Conservation (phyloP, 35 echinoderm and acorn worm genomes). For the Amphiura filiformis region DNA sequence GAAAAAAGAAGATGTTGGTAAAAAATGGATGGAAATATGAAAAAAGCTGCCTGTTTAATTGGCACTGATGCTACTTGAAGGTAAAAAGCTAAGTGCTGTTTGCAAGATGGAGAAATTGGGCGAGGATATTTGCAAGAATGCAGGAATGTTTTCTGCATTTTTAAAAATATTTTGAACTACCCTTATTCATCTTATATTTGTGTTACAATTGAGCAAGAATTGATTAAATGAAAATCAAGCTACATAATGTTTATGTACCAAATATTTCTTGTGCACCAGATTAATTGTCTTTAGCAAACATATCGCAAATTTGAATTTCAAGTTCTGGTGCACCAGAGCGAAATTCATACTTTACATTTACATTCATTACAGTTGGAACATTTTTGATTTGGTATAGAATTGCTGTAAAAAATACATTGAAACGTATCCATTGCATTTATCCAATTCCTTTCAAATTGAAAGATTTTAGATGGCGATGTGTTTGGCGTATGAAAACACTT, state of each 20-base stretch:
- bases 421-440: too few species aligned
- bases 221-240: background rate
- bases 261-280: background rate
- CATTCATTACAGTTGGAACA: too few species aligned
- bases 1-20: background rate
- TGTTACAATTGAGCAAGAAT: too few species aligned
- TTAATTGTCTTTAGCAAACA: background rate
- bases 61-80: background rate
- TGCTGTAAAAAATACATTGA: too few species aligned
- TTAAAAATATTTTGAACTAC: background rate
- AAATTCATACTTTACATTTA: too few species aligned
- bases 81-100: background rate
- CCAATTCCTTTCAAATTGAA: too few species aligned
- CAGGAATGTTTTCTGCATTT: background rate
- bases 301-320: background rate
- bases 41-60: background rate
- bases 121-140: background rate
- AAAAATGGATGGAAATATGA: background rate
- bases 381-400: too few species aligned
- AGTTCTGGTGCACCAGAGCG: too few species aligned
- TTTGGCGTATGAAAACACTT: too few species aligned
- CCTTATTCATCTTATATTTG: too few species aligned
- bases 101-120: background rate
- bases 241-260: background rate
- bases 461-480: too few species aligned